Conservation (phyloP, 2,113 vertebrate species). For the Pantherophis guttatus region DNA sequence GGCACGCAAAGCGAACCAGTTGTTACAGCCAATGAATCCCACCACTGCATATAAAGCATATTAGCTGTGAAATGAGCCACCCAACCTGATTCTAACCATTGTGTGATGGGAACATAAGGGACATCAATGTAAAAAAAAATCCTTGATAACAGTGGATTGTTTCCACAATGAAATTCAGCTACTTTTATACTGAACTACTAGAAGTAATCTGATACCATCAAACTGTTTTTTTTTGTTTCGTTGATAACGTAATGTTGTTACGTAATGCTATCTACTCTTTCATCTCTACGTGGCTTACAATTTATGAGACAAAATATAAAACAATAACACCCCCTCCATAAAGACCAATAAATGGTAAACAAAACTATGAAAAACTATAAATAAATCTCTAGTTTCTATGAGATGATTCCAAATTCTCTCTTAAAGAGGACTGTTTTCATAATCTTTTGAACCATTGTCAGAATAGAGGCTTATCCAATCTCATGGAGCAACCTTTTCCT, state of each 20-base stretch:
- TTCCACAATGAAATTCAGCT: background rate
- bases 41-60: background rate
- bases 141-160: background rate
- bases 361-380: background rate
- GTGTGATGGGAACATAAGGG: background rate
- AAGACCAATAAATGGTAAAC: background rate
- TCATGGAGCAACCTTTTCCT: background rate
- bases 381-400: background rate
- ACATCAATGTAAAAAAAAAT: background rate
- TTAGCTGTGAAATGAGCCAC: background rate
- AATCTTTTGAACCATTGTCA: background rate
- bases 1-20: no score
- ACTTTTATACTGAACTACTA: background rate
- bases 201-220: background rate
- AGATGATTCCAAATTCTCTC: background rate
- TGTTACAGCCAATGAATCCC: no score
- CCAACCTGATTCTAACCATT: background rate
- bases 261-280: background rate
- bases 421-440: background rate
- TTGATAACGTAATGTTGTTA: background rate
- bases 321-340: background rate
- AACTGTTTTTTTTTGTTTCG: background rate
- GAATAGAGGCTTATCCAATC: background rate
- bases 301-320: background rate
- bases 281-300: background rate